Evolutionary conservation across 1,140 invertebrate species (phyloP).

Genomic region (Oryctes rhinoceros): DNA sequence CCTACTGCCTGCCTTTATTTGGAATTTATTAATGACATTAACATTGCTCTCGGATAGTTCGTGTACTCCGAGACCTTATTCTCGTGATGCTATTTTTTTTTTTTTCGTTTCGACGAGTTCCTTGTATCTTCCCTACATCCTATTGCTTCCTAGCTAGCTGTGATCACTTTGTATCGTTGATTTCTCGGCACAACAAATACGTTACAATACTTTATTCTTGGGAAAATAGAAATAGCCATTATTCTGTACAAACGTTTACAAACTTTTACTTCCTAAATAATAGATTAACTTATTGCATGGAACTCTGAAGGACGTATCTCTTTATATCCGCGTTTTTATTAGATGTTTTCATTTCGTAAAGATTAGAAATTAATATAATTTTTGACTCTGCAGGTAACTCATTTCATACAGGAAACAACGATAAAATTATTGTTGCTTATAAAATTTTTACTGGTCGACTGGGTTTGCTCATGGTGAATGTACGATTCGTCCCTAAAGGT

Average conservation of each 20-base stretch:
- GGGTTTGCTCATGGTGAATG: too few relatives aligned
- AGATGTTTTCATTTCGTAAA: too few relatives aligned
- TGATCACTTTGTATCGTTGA: not conserved
- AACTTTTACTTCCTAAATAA: not conserved
- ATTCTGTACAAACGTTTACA: not conserved
- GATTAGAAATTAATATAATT: too few relatives aligned
- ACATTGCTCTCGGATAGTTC: slow-evolving; percentile 23
- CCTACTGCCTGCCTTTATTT: slow-evolving; percentile 32
- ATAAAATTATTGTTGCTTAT: too few relatives aligned
- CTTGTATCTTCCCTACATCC: not conserved
- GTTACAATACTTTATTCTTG: not conserved
- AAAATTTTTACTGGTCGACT: too few relatives aligned
- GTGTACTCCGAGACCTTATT: slow-evolving; percentile 39
- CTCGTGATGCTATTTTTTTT: not conserved
- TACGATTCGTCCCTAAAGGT: too few relatives aligned
- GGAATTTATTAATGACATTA: slow-evolving; percentile 42
- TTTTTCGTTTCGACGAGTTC: not conserved
- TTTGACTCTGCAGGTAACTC: too few relatives aligned
- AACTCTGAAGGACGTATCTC: too few relatives aligned
- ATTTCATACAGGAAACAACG: too few relatives aligned
- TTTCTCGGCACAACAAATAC: slow-evolving; percentile 3
- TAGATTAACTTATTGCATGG: not conserved
- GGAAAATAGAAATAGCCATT: not conserved
- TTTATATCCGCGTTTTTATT: too few relatives aligned
- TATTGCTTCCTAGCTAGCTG: not conserved